Percentiles rank a stretch among this genome's conserved stretches.
Conservation (phyloP, 2,113 vertebrate species). For the Gopherus flavomarginatus region DNA sequence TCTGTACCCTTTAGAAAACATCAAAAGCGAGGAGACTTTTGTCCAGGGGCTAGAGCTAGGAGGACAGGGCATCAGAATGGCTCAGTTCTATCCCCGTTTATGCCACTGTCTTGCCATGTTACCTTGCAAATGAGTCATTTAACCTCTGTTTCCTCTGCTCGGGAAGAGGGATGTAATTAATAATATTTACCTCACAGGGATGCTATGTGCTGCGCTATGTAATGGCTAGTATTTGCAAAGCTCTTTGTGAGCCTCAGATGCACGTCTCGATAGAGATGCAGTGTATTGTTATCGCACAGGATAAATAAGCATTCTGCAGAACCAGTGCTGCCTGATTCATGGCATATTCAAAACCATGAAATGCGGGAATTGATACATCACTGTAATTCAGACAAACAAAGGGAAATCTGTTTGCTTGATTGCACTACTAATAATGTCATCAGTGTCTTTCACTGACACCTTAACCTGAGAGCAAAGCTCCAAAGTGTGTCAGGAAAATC, state of each 20-base stretch:
- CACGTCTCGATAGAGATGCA: conserved; percentile 17
- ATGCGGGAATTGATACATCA: background rate
- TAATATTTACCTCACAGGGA: background rate
- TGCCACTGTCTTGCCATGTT: background rate
- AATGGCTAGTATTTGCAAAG: conserved; percentile 50
- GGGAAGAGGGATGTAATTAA: conserved; percentile 50
- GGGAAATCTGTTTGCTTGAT: background rate
- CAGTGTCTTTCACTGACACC: background rate
- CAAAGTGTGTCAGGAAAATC: background rate
- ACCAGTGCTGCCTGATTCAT: background rate
- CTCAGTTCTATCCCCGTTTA: background rate
- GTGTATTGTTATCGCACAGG: background rate
- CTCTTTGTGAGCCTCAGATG: conserved; percentile 28
- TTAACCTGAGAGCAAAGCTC: background rate
- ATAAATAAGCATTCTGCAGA: conserved; percentile 45
- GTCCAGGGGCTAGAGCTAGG: background rate
- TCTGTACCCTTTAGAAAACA: fast-evolving
- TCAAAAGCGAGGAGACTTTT: background rate
- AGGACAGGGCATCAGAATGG: background rate
- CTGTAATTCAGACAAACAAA: conserved; percentile 10
- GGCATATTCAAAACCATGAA: conserved; percentile 1
- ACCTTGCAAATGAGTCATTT: background rate
- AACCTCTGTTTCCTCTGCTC: background rate
- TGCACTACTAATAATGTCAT: background rate
- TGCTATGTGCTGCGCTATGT: conserved; percentile 13